Evolutionary conservation across 2,797 vertebrate genomes (phyloP).

Genomic region (Poecilia picta): DNA sequence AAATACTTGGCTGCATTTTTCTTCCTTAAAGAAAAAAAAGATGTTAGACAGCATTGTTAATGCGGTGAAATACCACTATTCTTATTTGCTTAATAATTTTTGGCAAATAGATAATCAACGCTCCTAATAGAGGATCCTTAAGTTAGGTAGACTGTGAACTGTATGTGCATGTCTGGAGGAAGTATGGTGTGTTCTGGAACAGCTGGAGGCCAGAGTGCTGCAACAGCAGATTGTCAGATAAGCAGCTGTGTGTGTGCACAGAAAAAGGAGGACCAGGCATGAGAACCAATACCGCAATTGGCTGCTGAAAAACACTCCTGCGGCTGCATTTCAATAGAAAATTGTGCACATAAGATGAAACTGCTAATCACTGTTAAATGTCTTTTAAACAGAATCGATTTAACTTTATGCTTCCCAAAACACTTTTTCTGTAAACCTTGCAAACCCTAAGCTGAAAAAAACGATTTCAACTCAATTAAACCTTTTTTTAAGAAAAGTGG

Average conservation of each 20-base stretch:
- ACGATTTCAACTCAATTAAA: constrained; percentile 1
- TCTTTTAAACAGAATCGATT: constrained; percentile 44
- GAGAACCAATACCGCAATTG: constrained; percentile 67
- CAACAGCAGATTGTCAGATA: constrained; percentile 77
- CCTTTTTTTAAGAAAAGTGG: neutral
- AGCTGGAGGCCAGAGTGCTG: constrained; percentile 71
- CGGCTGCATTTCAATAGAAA: constrained; percentile 57
- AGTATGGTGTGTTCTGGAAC: constrained; percentile 72
- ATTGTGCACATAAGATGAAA: constrained; percentile 36
- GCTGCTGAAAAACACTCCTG: constrained; percentile 60
- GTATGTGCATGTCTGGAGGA: constrained; percentile 54
- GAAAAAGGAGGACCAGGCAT: constrained; percentile 60
- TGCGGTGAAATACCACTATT: constrained; percentile 51
- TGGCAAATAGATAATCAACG: constrained; percentile 27
- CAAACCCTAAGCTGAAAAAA: neutral
- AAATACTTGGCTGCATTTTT: constrained; percentile 28
- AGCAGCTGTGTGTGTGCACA: constrained; percentile 73
- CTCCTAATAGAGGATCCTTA: constrained; percentile 26
- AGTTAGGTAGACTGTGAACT: constrained; percentile 44
- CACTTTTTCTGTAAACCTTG: constrained; percentile 35
- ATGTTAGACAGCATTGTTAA: constrained; percentile 42
- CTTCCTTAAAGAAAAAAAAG: constrained; percentile 14
- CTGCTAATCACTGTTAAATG: constrained; percentile 44
- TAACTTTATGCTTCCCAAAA: constrained; percentile 44
- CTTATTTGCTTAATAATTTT: constrained; percentile 38